Percentiles rank a stretch among this genome's conserved stretches.
These are phyloP conservation scores for Trichacis sp. DNA, from an alignment of 2,888 invertebrate species.

Conservation along the genomic window DNA sequence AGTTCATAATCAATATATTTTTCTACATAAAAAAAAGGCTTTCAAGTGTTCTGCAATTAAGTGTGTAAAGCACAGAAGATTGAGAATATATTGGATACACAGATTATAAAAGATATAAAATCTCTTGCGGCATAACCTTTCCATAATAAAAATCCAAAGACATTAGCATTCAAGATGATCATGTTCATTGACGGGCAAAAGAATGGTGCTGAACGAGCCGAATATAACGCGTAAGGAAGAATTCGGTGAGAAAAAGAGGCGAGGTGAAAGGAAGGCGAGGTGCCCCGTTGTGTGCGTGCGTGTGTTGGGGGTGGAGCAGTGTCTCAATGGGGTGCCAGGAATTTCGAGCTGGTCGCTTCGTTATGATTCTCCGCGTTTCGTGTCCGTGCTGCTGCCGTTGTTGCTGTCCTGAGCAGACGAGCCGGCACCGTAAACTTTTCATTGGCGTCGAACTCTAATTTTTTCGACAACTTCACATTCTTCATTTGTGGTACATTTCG, in stretches of 20 bases:
- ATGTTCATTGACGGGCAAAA: conserved; percentile 5
- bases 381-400: too few species aligned
- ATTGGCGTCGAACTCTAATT: conserved; percentile 48
- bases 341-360: conserved; percentile 54
- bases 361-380: conserved; percentile 45
- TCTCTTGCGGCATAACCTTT: too few species aligned
- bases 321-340: conserved; percentile 53
- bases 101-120: too few species aligned
- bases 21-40: too few species aligned
- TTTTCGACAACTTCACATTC: too few species aligned
- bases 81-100: too few species aligned
- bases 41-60: too few species aligned
- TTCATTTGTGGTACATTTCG: too few species aligned
- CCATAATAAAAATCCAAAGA: too few species aligned
- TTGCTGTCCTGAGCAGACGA: conserved; percentile 52
- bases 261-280: conserved; percentile 11
- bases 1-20: too few species aligned
- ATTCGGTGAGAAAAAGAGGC: neutral
- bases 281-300: conserved; percentile 6
- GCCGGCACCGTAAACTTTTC: conserved; percentile 52
- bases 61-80: too few species aligned
- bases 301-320: conserved; percentile 48
- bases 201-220: conserved; percentile 12
- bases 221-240: neutral
- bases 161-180: too few species aligned